Evolutionary conservation across 1,140 invertebrate species (phyloP), one percentile per base, ranked within the genome.

Genomic region (Nasonia giraulti): DNA sequence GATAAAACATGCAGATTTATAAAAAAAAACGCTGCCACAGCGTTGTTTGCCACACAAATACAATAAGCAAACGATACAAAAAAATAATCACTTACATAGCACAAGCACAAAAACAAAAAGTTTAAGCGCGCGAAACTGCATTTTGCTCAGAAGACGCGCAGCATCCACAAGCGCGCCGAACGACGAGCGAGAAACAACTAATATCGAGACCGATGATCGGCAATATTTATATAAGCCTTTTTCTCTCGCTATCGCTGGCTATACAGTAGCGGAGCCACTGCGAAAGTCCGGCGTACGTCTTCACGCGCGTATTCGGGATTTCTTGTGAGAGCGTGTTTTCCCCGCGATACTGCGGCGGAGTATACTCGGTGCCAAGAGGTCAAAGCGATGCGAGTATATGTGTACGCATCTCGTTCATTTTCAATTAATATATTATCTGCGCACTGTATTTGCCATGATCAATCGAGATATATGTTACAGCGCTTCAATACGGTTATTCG

Each of bases 151-250:
- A 17, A 77, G 23, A 20, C 73, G 37, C 33, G 73, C 73, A 75
- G 73, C 71, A 33, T 74, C 31, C 12, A 75, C 73, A 8, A 33
- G 31, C n/a, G 31, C 31, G 17, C 77, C 4, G 2, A 5, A 2
- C 33, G 20, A 40, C n/a, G 44, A 23, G 2, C 23, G 44, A 47
- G 33, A 44, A 66, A 12, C 33, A 14, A 80, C 78, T 80, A 23
- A 80, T 62, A 14, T 33, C 27, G 27, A 80, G 20, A 66, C 27
- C 78, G 17, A 44, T 44, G 31, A 69, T 68, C 62, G 66, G 10
- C 31, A 17, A 80, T 44, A 37, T 27, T 80, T 80, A 80, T 80
- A 80, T 80, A 23, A 40, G 50, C 7, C 40, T 69, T 80, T 80
- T 80, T 50, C 44, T 17, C 66, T 80, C 37, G 14, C 62, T 80